Conservation (phyloP, 2,888 invertebrate species). For the Drosophila macrospina region DNA sequence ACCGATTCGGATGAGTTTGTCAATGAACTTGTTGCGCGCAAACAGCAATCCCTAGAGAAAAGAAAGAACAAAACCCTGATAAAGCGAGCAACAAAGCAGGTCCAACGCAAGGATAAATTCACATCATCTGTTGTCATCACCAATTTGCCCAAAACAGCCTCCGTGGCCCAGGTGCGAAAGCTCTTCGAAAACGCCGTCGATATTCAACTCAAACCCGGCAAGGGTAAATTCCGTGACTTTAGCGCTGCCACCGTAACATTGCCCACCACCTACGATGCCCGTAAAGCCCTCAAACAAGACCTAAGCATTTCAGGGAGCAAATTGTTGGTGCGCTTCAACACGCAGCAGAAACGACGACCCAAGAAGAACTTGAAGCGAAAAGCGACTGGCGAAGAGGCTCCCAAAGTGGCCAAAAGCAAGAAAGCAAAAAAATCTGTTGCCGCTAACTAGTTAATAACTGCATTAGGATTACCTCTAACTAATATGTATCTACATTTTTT, state of each 20-base stretch:
- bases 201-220: conserved; percentile 75
- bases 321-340: conserved; percentile 73
- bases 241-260: conserved; percentile 79
- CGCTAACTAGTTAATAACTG: conserved; percentile 8
- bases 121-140: conserved; percentile 79
- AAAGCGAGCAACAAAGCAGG: conserved; percentile 69
- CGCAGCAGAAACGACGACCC: conserved; percentile 37
- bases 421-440: conserved; percentile 8
- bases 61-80: conserved; percentile 68
- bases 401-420: conserved; percentile 14
- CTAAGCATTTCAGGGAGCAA: conserved; percentile 66
- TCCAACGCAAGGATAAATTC: conserved; percentile 54
- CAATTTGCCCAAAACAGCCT: conserved; percentile 79
- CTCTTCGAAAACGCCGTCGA: conserved; percentile 82
- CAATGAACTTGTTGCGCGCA: conserved; percentile 70
- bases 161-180: conserved; percentile 71
- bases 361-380: conserved; percentile 43
- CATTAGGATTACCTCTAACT: conserved; percentile 13
- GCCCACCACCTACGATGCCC: conserved; percentile 78
- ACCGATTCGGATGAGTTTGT: conserved; percentile 78
- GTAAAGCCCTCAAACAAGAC: conserved; percentile 64
- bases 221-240: conserved; percentile 61
- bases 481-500: conserved; percentile 19
- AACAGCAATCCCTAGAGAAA: conserved; percentile 71
- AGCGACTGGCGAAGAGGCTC: neutral